These are phyloP conservation scores for Panagrolaimus sp. DNA, from an alignment of 1,140 invertebrate species.

Conservation along the genomic window DNA sequence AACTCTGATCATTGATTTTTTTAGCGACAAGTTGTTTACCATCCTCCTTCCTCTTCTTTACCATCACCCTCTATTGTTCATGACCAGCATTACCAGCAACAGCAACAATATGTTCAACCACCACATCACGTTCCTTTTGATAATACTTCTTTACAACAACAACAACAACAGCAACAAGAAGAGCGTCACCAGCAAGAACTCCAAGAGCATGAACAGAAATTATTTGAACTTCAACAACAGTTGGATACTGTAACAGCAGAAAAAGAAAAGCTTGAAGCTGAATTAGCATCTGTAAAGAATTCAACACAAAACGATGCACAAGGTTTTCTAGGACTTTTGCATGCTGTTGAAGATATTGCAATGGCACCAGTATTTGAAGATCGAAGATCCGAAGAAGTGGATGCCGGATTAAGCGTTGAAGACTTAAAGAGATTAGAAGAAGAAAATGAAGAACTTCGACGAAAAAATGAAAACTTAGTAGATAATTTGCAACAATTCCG, in stretches of 20 bases:
- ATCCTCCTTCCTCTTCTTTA: neutral
- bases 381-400: neutral
- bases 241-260: neutral
- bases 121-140: neutral
- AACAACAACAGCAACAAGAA: too few species aligned
- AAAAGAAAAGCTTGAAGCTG: neutral
- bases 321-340: neutral
- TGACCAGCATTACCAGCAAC: too few species aligned
- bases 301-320: neutral
- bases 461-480: neutral
- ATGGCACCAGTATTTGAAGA: neutral
- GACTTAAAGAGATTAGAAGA: neutral
- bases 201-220: neutral
- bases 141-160: neutral
- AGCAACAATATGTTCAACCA: too few species aligned
- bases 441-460: neutral
- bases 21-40: too few species aligned
- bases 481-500: neutral
- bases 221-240: neutral
- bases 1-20: too few species aligned
- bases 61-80: neutral
- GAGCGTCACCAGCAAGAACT: neutral
- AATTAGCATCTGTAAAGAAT: neutral
- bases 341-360: conserved; percentile 3
- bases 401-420: neutral